These are phyloP conservation scores for Lepidocyrtoides sp. DNA, from an alignment of 2,888 invertebrate species.

Conservation along the genomic window DNA sequence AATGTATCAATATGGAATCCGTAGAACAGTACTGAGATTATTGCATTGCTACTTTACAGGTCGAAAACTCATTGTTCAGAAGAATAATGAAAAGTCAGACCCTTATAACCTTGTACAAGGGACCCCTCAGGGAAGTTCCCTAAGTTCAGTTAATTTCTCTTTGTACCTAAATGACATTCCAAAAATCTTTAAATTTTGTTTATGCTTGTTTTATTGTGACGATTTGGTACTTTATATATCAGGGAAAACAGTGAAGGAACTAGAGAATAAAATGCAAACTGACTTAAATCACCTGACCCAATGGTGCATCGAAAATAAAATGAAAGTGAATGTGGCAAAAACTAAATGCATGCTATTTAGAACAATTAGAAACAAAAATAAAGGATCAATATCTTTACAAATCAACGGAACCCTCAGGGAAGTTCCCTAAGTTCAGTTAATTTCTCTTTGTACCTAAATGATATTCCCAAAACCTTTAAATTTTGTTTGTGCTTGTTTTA, in stretches of 20 bases:
- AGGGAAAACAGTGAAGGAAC: background rate
- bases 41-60: background rate
- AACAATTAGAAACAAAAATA: no score
- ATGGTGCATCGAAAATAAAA: background rate
- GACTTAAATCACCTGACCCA: background rate
- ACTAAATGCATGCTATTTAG: background rate
- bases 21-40: background rate
- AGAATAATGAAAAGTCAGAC: background rate
- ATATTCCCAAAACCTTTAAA: background rate
- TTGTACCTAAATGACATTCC: background rate
- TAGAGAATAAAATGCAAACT: background rate
- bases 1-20: slow-evolving; percentile 2
- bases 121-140: background rate
- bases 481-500: background rate
- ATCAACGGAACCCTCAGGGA: background rate
- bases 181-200: background rate
- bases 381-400: background rate
- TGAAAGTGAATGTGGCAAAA: background rate
- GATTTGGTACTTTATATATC: background rate
- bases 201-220: slow-evolving; percentile 22
- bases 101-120: background rate
- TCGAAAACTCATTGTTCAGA: background rate
- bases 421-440: background rate
- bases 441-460: background rate
- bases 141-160: background rate